Evolutionary conservation across 1,140 invertebrate genomes (phyloP), one percentile per base, ranked within the genome.

Genomic region (Fopius arisanus): DNA sequence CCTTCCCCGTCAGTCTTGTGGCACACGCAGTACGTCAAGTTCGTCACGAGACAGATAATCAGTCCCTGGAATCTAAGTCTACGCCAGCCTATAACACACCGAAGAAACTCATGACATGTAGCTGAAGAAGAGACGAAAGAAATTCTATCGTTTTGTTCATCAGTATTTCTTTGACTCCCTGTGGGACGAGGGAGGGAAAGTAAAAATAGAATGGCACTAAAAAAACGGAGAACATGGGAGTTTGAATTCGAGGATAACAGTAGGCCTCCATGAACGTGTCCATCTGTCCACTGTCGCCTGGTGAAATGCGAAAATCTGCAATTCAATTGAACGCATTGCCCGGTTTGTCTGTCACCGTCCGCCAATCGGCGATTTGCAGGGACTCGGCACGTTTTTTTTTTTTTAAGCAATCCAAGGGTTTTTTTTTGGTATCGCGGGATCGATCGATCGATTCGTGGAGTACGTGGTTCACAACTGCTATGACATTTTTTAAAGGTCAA

Each of bases 321-420:
- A 85, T 86, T 86, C 83, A 85, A 86, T 83, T 81, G 73, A 75
- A 75, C 54, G 80, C 77, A 79, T 78, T 78, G 59, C 76, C 43
- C 72, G 78, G 76, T 80, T 78, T 48, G 43, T 48, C 43, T 16
- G 43, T 14, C n/a, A 48, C 12, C 33, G 33, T 37, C 33, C 33
- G 33, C 33, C 33, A 37, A 37, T 37, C 33, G 43, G 5, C 43
- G 7, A 48, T 48, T 48, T 48, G 7, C 43, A 48, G n/a, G 43
- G 43, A n/a, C 43, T 26, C 10, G 1, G 54, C 3, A 59, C 54
- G 14, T 26, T 59, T 59, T 59, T 48, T 48, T 48, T n/a, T n/a
- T 37, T 37, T 37, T 1, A 37, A 1, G 33, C 7, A 37, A 37
- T 37, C 12, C 9, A 33, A 7, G 7, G 2, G 3, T 37, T 37